These are phyloP conservation scores for Pheosia tremula DNA, from an alignment of 2,888 invertebrate genomes.

Conservation along the genomic window DNA sequence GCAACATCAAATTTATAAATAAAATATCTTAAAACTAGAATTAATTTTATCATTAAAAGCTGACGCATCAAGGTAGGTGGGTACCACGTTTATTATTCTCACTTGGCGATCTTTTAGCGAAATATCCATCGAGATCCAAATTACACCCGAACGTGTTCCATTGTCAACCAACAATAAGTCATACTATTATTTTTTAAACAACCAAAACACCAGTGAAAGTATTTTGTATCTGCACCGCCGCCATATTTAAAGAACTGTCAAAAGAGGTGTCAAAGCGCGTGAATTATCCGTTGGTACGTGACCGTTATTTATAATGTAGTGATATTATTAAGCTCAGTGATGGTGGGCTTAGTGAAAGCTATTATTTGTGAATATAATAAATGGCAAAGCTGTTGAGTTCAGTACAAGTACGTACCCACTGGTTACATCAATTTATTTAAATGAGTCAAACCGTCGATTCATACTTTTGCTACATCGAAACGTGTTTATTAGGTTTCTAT, in stretches of 20 bases:
- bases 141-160: conserved; percentile 59
- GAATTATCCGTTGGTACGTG: conserved; percentile 33
- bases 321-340: conserved; percentile 15
- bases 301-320: conserved; percentile 22
- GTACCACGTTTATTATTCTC: too few relatives aligned
- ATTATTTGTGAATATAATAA: neutral
- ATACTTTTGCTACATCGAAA: conserved; percentile 39
- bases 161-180: conserved; percentile 43
- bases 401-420: too few relatives aligned
- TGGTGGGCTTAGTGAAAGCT: conserved; percentile 42
- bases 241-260: conserved; percentile 58
- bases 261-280: conserved; percentile 50
- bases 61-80: too few relatives aligned
- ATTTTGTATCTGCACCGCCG: conserved; percentile 40
- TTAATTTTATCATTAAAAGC: too few relatives aligned
- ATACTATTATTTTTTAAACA: too few relatives aligned
- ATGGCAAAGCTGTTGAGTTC: too few relatives aligned
- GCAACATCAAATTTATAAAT: too few relatives aligned
- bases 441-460: conserved; percentile 19
- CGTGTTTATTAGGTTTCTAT: conserved; percentile 44
- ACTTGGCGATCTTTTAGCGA: conserved; percentile 37
- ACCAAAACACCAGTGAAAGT: conserved; percentile 66
- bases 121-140: conserved; percentile 53
- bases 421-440: too few relatives aligned
- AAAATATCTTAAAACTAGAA: too few relatives aligned